These are phyloP conservation scores for Ammodytes marinus DNA, from an alignment of 2,113 vertebrate genomes.

Conservation along the genomic window DNA sequence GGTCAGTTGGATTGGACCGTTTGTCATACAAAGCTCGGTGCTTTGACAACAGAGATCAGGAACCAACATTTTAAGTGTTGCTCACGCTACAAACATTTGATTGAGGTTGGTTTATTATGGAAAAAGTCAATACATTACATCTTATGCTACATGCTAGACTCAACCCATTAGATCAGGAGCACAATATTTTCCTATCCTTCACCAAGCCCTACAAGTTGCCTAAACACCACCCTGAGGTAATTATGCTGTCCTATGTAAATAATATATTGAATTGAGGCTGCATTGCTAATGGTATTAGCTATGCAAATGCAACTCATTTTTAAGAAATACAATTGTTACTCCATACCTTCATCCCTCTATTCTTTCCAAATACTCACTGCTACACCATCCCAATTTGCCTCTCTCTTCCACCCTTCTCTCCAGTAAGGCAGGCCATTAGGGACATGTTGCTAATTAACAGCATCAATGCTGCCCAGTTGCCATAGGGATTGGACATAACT, in stretches of 20 bases:
- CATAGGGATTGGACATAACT: slow-evolving; percentile 47
- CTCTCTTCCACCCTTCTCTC: neutral
- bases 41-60: neutral
- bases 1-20: neutral
- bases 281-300: neutral
- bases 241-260: neutral
- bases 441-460: slow-evolving; percentile 73
- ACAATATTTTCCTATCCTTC: neutral
- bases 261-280: neutral
- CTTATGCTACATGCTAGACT: neutral
- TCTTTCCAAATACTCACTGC: neutral
- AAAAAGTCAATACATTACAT: neutral
- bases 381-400: slow-evolving; percentile 3
- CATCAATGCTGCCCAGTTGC: slow-evolving; percentile 52
- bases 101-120: neutral
- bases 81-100: no score
- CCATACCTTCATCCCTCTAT: neutral
- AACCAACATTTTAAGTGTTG: neutral
- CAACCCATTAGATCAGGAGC: neutral
- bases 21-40: neutral
- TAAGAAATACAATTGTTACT: neutral
- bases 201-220: neutral
- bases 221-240: neutral
- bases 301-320: neutral
- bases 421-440: slow-evolving; percentile 38